These are phyloP conservation scores for Drosophila helvetica DNA, from an alignment of 2,888 invertebrate species.

Conservation along the genomic window DNA sequence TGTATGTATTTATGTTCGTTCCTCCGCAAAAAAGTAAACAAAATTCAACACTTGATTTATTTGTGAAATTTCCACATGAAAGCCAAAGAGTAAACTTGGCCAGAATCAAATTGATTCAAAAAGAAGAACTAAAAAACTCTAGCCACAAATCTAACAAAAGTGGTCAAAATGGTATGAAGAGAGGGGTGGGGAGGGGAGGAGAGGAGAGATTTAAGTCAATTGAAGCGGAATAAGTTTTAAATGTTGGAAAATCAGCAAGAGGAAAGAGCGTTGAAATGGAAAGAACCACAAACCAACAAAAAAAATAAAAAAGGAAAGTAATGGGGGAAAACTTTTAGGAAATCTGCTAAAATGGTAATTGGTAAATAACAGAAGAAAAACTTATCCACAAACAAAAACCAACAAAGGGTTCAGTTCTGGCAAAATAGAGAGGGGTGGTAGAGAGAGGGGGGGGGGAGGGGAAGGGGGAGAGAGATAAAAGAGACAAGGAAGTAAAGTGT, in stretches of 20 bases:
- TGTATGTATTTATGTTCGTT: conserved; percentile 12
- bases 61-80: conserved; percentile 46
- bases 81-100: conserved; percentile 50
- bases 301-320: conserved; percentile 36
- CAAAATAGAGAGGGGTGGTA: conserved; percentile 8
- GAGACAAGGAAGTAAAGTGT: conserved; percentile 1
- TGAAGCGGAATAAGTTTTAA: conserved; percentile 42
- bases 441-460: background rate
- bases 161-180: conserved; percentile 10
- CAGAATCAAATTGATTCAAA: conserved; percentile 17
- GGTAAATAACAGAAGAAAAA: conserved; percentile 49
- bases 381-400: conserved; percentile 33
- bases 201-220: conserved; percentile 44
- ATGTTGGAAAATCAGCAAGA: conserved; percentile 29
- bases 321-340: conserved; percentile 21
- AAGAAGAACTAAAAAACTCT: conserved; percentile 12
- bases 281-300: conserved; percentile 55
- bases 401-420: conserved; percentile 18
- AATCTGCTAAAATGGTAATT: conserved; percentile 55
- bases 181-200: background rate
- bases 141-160: conserved; percentile 18
- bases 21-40: conserved; percentile 28
- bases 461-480: conserved; percentile 6
- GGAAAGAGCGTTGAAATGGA: conserved; percentile 50
- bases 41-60: conserved; percentile 46